Conservation (phyloP, 2,113 vertebrate species). For the Natator depressus region DNA sequence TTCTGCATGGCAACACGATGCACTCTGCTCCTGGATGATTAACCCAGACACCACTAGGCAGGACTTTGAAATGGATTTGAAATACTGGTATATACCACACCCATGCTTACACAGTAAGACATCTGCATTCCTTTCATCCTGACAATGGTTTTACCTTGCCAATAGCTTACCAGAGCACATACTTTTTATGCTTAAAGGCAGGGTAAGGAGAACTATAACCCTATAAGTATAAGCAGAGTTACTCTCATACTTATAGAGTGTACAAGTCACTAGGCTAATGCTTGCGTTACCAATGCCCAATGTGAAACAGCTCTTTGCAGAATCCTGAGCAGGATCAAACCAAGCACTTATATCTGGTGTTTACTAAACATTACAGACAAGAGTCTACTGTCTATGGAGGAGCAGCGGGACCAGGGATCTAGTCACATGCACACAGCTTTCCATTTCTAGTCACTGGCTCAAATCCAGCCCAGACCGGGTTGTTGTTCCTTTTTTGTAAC, state of each 20-base stretch:
- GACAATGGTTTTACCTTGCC: neutral
- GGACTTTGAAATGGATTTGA: neutral
- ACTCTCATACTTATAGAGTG: too few species aligned
- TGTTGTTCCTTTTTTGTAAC: neutral
- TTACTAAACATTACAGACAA: neutral
- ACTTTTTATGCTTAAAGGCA: neutral
- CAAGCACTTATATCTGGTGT: neutral
- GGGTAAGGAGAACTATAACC: neutral
- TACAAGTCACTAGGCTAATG: neutral
- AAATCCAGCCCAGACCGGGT: neutral
- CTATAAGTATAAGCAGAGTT: neutral
- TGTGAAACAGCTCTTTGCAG: neutral
- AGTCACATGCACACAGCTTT: neutral
- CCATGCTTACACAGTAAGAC: neutral
- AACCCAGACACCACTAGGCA: neutral
- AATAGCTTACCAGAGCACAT: neutral
- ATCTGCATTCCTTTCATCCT: neutral
- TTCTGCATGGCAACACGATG: neutral
- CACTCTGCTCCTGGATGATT: neutral
- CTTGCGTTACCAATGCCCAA: neutral
- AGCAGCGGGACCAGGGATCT: neutral
- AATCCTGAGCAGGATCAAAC: too few species aligned
- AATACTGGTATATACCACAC: neutral
- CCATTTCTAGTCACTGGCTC: neutral
- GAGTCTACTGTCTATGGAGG: neutral